Percentiles rank a stretch among this genome's conserved stretches.
Evolutionary conservation across 2,797 vertebrate genomes (phyloP).

Genomic region (Coracias cyanogaster): DNA sequence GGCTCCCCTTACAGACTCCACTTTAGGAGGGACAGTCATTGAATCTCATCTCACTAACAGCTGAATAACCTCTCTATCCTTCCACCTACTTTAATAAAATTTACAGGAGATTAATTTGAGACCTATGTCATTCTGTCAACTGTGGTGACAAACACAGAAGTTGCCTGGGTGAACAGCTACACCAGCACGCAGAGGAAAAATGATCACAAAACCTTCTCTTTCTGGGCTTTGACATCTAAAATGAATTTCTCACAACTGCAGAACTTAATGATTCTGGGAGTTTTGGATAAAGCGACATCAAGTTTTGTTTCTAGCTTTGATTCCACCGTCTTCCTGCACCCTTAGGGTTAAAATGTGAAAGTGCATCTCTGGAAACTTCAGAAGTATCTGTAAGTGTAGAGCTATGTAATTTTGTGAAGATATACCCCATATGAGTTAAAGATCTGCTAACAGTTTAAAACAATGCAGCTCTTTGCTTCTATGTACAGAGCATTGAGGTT

Average conservation of each 20-base stretch:
- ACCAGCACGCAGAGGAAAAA: background rate
- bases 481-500: background rate
- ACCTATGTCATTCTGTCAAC: background rate
- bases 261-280: background rate
- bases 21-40: background rate
- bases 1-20: background rate
- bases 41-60: background rate
- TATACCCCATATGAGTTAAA: background rate
- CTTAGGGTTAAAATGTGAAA: background rate
- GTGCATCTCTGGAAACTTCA: background rate
- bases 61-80: background rate
- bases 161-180: background rate
- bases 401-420: background rate
- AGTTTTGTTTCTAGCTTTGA: background rate
- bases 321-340: background rate
- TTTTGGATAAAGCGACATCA: background rate
- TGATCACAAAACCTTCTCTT: background rate
- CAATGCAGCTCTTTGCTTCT: background rate
- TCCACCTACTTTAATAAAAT: background rate
- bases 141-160: background rate
- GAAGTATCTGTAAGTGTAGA: background rate
- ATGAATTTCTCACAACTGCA: background rate
- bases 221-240: background rate
- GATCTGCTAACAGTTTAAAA: background rate
- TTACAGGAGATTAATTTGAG: background rate